A percentile compares a stretch with the other conserved stretches of the same genome.
phyloP scores from a whole-genome alignment of 2,797 vertebrate genomes.

The Pangasius macronema region DNA sequence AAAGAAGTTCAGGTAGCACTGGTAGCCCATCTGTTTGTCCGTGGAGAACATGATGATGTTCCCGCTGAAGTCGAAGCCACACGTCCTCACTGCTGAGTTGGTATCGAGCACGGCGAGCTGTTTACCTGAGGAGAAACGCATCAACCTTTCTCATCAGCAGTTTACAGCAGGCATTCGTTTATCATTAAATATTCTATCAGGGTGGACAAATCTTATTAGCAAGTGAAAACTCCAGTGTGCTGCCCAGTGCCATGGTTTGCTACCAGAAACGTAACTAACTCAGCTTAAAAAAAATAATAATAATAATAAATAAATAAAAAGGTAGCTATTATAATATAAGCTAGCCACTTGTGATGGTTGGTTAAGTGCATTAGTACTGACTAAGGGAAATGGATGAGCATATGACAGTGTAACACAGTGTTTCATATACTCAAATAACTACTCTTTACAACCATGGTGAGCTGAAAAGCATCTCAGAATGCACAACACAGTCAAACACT shows the following conservation, averaged over 20 bases:
- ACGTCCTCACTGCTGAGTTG: conserved; percentile 94
- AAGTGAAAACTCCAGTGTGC: background rate
- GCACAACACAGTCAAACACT: background rate
- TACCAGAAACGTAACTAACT: background rate
- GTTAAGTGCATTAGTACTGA: background rate
- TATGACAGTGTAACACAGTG: no score
- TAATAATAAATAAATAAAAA: no score
- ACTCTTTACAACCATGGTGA: background rate
- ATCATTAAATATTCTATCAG: background rate
- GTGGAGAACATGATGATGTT: conserved; percentile 99
- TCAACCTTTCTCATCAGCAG: background rate
- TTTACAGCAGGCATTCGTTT: background rate
- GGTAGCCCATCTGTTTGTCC: conserved; percentile 99
- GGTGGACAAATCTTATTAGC: background rate
- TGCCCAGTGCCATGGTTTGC: background rate
- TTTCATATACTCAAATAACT: background rate
- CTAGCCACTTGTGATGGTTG: background rate
- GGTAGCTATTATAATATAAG: background rate
- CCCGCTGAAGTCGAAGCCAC: conserved; percentile 96
- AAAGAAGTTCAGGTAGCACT: conserved; percentile 95
- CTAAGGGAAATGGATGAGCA: no score
- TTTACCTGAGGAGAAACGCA: conserved; percentile 78
- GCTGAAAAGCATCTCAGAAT: background rate
- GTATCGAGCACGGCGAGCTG: conserved; percentile 92
- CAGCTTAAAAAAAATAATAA: no score